These are phyloP conservation scores for Anneissia japonica DNA, from an alignment of 35 echinoderm and acorn worm species.

Conservation along the genomic window DNA sequence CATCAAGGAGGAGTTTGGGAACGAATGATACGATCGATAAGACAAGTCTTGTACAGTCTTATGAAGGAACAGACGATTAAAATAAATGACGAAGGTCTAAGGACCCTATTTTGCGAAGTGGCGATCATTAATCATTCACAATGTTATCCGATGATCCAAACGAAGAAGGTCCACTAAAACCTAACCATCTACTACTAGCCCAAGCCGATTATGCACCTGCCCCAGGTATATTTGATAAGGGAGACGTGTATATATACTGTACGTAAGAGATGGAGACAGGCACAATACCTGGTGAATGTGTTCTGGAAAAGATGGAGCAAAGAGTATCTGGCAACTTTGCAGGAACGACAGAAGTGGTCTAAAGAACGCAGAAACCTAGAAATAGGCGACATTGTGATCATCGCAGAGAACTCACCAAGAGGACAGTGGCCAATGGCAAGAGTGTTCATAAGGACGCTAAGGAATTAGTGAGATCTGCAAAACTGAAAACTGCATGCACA, in stretches of 20 bases:
- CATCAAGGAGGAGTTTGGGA: constrained; percentile 18
- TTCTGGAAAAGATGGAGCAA: constrained; percentile 46
- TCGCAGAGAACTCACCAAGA: constrained; percentile 26
- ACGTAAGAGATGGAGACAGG: constrained; percentile 45
- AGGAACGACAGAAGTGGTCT: constrained; percentile 22
- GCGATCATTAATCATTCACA: not conserved
- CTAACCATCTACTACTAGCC: not conserved
- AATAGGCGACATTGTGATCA: constrained; percentile 31
- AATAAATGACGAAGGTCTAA: not conserved
- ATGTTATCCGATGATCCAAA: not conserved
- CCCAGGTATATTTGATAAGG: not conserved
- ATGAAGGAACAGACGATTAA: not conserved
- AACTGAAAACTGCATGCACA: not conserved
- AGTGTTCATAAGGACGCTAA: not conserved
- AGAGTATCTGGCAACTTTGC: constrained; percentile 28
- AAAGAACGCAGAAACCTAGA: constrained; percentile 4
- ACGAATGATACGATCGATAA: constrained; percentile 5
- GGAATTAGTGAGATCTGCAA: not conserved
- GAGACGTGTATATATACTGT: constrained; percentile 59
- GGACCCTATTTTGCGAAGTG: not conserved
- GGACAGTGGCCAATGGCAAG: constrained; percentile 9
- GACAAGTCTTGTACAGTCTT: not conserved
- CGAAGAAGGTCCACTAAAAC: not conserved
- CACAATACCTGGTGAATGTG: constrained; percentile 38
- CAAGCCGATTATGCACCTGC: not conserved